A percentile compares a stretch with the other conserved stretches of the same genome.
Conservation (phyloP, 2,113 vertebrate genomes). For the Scopus umbretta region DNA sequence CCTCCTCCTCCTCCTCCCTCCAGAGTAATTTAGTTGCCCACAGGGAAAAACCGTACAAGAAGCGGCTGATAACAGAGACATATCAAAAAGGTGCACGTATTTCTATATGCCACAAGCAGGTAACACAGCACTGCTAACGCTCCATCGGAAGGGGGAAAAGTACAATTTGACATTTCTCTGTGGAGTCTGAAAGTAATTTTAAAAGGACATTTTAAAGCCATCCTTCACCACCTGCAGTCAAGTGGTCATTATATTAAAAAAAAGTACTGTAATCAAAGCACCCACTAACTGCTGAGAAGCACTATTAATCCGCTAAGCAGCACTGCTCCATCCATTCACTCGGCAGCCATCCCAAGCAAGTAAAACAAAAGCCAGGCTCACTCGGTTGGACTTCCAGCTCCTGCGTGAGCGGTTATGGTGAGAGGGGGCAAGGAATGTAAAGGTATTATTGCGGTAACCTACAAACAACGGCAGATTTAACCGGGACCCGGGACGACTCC, state of each 20-base stretch:
- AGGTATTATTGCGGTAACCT: background rate
- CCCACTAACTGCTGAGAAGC: constrained; percentile 6
- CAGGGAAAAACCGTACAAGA: background rate
- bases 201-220: constrained; percentile 30
- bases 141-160: background rate
- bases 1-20: too few relatives aligned
- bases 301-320: background rate
- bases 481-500: rapidly evolving
- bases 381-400: background rate
- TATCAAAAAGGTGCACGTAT: background rate
- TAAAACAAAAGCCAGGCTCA: background rate
- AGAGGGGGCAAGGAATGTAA: background rate
- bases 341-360: background rate
- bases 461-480: background rate
- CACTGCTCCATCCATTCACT: background rate
- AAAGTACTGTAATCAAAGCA: constrained; percentile 25
- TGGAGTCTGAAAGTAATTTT: constrained; percentile 26
- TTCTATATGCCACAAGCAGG: background rate
- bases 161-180: background rate
- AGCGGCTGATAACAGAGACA: background rate
- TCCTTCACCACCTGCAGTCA: constrained; percentile 45
- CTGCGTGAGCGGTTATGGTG: rapidly evolving
- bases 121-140: background rate
- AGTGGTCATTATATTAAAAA: constrained; percentile 33
- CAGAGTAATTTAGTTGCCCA: constrained; percentile 41